phyloP scores from a whole-genome alignment of 2,888 invertebrate genomes.

The Habrosyne pyritoides region DNA sequence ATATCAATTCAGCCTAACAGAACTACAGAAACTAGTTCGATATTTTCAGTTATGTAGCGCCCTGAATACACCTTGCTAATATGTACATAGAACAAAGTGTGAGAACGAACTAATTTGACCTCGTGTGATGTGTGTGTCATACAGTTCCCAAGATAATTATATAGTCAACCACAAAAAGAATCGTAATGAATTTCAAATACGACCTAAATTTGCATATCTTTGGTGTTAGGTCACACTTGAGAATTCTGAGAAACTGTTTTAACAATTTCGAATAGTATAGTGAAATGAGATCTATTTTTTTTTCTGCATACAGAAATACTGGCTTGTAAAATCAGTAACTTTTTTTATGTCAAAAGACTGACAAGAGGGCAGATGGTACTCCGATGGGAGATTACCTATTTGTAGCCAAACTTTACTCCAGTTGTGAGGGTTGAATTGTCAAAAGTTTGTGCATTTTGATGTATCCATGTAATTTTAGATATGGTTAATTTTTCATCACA shows the following conservation, averaged over 20 bases:
- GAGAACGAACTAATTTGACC: constrained; percentile 23
- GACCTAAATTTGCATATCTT: background rate
- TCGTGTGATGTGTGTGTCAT: constrained; percentile 27
- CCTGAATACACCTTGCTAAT: constrained; percentile 26
- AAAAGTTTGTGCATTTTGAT: too few relatives aligned
- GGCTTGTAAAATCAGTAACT: too few relatives aligned
- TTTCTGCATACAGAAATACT: background rate
- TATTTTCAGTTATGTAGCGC: constrained; percentile 9
- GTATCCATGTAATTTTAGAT: too few relatives aligned
- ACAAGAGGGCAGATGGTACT: too few relatives aligned
- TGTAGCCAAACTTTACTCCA: too few relatives aligned
- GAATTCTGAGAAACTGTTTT: background rate
- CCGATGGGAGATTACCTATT: too few relatives aligned
- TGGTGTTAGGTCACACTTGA: background rate
- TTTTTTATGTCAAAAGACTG: too few relatives aligned
- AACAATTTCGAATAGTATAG: background rate
- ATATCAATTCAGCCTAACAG: background rate
- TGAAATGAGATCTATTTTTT: background rate
- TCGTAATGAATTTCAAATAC: constrained; percentile 3
- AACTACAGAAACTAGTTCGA: constrained; percentile 23
- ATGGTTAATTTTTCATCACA: too few relatives aligned
- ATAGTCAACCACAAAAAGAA: constrained; percentile 15
- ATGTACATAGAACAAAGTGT: constrained; percentile 23
- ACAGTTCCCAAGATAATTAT: constrained; percentile 30
- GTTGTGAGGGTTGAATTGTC: too few relatives aligned